phyloP scores from a whole-genome alignment of 1,140 invertebrate genomes.

The Papilio polyxenes region DNA sequence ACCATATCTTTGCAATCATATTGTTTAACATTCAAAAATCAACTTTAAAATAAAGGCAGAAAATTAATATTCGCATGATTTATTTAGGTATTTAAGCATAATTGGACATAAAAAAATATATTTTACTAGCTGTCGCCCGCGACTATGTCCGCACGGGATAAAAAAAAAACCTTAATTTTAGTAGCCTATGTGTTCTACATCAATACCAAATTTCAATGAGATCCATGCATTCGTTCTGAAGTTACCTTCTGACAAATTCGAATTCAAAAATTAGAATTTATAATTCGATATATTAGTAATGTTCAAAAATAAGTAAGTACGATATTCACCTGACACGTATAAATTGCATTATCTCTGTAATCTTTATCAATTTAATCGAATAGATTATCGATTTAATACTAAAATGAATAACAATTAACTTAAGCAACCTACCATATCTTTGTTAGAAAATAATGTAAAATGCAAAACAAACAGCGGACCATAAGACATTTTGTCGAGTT shows the following conservation, averaged over 20 bases:
- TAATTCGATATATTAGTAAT: too few relatives aligned
- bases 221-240: too few relatives aligned
- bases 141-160: too few relatives aligned
- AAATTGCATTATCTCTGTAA: background rate
- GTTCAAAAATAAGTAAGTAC: too few relatives aligned
- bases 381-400: conserved; percentile 18
- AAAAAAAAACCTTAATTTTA: too few relatives aligned
- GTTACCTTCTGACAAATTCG: too few relatives aligned
- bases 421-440: background rate
- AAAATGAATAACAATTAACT: conserved; percentile 6
- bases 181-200: too few relatives aligned
- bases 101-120: background rate
- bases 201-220: too few relatives aligned
- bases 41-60: background rate
- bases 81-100: background rate
- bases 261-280: too few relatives aligned
- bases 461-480: background rate
- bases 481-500: too few relatives aligned
- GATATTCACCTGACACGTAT: background rate
- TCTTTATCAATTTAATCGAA: background rate
- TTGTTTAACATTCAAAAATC: background rate
- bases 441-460: background rate
- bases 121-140: too few relatives aligned
- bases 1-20: background rate
- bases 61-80: background rate